A percentile compares a stretch with the other conserved stretches of the same genome.
Evolutionary conservation across 2,797 vertebrate genomes (phyloP).

Genomic region (Lutjanus campechanus): DNA sequence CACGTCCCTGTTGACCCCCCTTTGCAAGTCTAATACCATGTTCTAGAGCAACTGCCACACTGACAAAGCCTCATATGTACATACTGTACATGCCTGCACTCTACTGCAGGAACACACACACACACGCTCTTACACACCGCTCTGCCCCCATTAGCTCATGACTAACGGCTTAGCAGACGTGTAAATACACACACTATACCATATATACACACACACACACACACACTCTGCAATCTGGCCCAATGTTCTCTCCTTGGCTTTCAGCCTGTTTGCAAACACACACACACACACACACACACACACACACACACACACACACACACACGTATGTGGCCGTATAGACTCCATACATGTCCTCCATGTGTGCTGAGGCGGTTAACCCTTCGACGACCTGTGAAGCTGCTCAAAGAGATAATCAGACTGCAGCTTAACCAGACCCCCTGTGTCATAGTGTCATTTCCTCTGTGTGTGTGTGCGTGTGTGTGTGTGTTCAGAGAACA

Average conservation of each 20-base stretch:
- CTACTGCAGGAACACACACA: slow-evolving; percentile 19
- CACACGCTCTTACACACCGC: slow-evolving; percentile 6
- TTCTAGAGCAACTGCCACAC: slow-evolving; percentile 43
- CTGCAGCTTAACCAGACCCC: slow-evolving; percentile 28
- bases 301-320: slow-evolving; percentile 18
- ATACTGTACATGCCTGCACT: slow-evolving; percentile 19
- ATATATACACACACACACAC: slow-evolving; percentile 12
- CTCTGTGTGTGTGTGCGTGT: slow-evolving; percentile 23
- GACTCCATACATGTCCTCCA: slow-evolving; percentile 31
- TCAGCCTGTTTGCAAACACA: slow-evolving; percentile 47
- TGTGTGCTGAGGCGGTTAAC: slow-evolving; percentile 41
- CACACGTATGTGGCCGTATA: neutral
- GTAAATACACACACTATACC: slow-evolving; percentile 34
- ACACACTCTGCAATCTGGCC: slow-evolving; percentile 24
- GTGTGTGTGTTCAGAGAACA: neutral
- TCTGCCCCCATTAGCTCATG: slow-evolving; percentile 67
- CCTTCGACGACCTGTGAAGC: slow-evolving; percentile 31
- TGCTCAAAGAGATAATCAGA: slow-evolving; percentile 47
- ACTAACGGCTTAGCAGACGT: slow-evolving; percentile 61
- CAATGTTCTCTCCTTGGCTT: slow-evolving; percentile 21
- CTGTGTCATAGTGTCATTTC: slow-evolving; percentile 37
- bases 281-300: slow-evolving; percentile 20
- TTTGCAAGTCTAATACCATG: slow-evolving; percentile 53
- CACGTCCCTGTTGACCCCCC: slow-evolving; percentile 37
- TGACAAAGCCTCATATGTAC: slow-evolving; percentile 49